These are phyloP conservation scores for Lasioglossum vierecki DNA, from an alignment of 2,888 invertebrate species.

Conservation along the genomic window DNA sequence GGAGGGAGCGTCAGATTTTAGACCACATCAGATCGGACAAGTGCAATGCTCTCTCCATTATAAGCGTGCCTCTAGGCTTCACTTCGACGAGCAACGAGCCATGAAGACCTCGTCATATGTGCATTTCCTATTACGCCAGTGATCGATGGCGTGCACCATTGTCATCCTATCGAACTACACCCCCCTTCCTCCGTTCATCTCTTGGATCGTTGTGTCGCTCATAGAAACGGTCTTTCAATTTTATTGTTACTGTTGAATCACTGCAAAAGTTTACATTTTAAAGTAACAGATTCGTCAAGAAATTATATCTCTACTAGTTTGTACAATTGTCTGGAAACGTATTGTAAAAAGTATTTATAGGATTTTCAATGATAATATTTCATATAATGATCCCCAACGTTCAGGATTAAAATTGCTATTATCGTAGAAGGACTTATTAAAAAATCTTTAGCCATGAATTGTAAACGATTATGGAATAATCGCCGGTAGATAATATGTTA, in stretches of 20 bases:
- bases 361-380: too few species aligned
- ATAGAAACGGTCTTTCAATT: neutral
- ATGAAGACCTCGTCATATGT: constrained; percentile 81
- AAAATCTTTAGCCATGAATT: too few species aligned
- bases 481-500: too few species aligned
- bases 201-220: neutral
- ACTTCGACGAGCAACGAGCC: constrained; percentile 79
- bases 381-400: too few species aligned
- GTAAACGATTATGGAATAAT: too few species aligned
- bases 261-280: too few species aligned
- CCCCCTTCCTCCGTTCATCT: constrained; percentile 1
- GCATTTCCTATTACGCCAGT: constrained; percentile 69
- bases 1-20: constrained; percentile 78
- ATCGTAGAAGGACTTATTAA: too few species aligned
- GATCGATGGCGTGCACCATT: constrained; percentile 58
- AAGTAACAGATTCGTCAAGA: too few species aligned
- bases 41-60: constrained; percentile 75
- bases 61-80: constrained; percentile 68
- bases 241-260: neutral
- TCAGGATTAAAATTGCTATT: too few species aligned
- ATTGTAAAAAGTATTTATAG: too few species aligned
- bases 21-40: constrained; percentile 78
- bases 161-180: constrained; percentile 33
- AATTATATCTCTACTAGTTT: too few species aligned
- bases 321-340: too few species aligned